phyloP scores from a whole-genome alignment of 2,113 vertebrate species.

The Diglossa brunneiventris region DNA sequence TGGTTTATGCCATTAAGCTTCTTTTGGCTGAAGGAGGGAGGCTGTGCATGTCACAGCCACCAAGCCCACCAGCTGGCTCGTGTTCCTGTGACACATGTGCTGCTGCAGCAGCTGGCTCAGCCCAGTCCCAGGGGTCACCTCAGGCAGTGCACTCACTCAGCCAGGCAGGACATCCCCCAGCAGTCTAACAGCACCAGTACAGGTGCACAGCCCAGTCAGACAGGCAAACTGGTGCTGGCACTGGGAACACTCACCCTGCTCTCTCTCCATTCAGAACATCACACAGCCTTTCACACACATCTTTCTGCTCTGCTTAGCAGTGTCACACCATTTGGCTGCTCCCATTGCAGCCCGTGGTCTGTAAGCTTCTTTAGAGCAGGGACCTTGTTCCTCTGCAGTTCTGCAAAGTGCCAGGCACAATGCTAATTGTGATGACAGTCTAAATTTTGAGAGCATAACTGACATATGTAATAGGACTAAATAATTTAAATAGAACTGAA shows the following conservation, averaged over 20 bases:
- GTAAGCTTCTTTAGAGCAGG: neutral
- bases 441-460: neutral
- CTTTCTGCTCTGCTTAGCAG: neutral
- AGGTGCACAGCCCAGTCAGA: neutral
- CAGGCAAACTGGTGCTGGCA: neutral
- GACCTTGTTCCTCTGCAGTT: neutral
- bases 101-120: neutral
- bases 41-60: neutral
- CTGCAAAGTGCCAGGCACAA: neutral
- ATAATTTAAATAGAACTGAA: neutral
- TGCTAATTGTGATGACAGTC: neutral
- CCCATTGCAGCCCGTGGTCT: neutral
- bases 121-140: neutral
- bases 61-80: rapidly evolving
- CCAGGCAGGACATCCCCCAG: neutral
- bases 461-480: neutral
- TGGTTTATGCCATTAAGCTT: neutral
- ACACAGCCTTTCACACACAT: rapidly evolving
- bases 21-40: neutral
- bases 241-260: neutral
- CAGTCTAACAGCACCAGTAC: neutral
- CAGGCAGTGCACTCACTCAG: rapidly evolving
- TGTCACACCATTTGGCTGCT: neutral
- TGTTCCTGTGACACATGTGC: rapidly evolving
- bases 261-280: neutral